Base-by-base conservation (phyloP, 2,113 vertebrate genomes). In the Pteruthius melanotis region DNA sequence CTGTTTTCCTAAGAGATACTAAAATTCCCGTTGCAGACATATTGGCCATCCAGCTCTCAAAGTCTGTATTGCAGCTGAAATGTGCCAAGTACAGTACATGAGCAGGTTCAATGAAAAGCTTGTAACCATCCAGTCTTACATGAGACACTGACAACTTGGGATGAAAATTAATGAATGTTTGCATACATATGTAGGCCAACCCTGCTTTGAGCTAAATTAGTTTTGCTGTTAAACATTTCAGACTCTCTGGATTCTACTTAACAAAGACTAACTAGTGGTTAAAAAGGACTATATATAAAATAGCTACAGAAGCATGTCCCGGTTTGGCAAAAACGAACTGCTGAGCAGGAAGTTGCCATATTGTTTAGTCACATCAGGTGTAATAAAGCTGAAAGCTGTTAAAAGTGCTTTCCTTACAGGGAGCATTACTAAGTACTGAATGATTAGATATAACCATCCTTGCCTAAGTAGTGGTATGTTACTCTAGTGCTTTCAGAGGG, bases 141-240 rank as follows among this genome's bases (percentile, higher is more conserved):
- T 11, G 65, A 84, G 78, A 93, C 10, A 49, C 31, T 77, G 87
- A 76, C 82, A 95, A 65, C 75, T 64, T 57, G 50, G 50, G 56
- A 90, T 70, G 87, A 91, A 91, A 85, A 85, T 71, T 80, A 93
- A 68, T 87, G 71, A 44, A 44, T 24, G 54, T 80, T 94, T 93
- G 70, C 84, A 54, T 52, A 72, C 13, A 12, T 44, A 87, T 47
- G 35, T 57, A 93, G 57, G 70, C 37, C 81, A 96, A 26, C 70
- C 47, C 54, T 74, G 24, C 82, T 93, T 94, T 83, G 59, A 94
- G 87, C 59, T 91, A 70, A 54, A 91, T 94, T 80, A 64, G 26
- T 89, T 91, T 76, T 82, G 74, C 57, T 91, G 57, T 82, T 82
- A 71, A 93, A 82, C 59, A 49, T 71, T 91, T 84, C 54, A 93